Percentiles rank a stretch among this genome's conserved stretches.
phyloP scores from a whole-genome alignment of 2,113 vertebrate species.

The Alaudala cheleensis region DNA sequence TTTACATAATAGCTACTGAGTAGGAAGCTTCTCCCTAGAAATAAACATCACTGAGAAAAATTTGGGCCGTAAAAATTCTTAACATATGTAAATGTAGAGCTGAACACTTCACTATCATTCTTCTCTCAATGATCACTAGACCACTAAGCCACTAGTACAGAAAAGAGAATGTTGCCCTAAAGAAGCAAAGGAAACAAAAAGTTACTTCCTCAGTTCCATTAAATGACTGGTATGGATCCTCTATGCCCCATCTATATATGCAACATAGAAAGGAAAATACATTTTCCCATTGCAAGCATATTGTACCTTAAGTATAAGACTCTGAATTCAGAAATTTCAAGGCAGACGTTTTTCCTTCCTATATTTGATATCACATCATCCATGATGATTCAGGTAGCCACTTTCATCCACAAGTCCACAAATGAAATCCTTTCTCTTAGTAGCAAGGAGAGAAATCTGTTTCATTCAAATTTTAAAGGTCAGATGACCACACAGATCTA shows the following conservation, averaged over 20 bases:
- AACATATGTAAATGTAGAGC: background rate
- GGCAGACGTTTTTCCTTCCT: background rate
- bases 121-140: background rate
- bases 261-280: background rate
- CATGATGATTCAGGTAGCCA: background rate
- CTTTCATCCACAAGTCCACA: background rate
- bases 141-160: background rate
- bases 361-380: background rate
- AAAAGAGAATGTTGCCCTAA: background rate
- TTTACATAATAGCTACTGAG: slow-evolving; percentile 35
- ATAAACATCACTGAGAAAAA: slow-evolving; percentile 34
- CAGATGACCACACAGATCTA: background rate
- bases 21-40: slow-evolving; percentile 40
- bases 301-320: background rate
- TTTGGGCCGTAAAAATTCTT: background rate
- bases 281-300: background rate
- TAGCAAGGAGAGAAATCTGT: background rate
- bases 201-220: background rate
- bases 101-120: background rate
- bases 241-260: background rate
- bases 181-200: background rate
- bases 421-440: background rate
- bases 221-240: background rate
- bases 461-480: background rate
- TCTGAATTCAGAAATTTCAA: background rate